Evolutionary conservation across 64 coral and sea anemone species (phyloP), one percentile per base, ranked within the genome.

Genomic region (Porites australiensis): DNA sequence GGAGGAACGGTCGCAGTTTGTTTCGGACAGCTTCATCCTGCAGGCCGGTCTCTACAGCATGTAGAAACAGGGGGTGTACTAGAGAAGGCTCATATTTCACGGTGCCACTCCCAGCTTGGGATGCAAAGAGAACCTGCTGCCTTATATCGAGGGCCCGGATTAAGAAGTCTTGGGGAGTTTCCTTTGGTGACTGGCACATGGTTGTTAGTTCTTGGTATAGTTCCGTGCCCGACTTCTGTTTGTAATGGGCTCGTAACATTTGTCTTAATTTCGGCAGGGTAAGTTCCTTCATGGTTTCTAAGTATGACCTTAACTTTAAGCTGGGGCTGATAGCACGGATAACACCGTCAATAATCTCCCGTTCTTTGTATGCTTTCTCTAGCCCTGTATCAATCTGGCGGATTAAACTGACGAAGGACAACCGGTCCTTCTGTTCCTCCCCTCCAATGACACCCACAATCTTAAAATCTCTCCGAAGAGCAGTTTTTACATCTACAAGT

Each of bases 341-440:
- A 45, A 94, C 74, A 61, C 66, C 86, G 45, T 94, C 92, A 15
- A 94, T 83, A 9, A 94, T 88, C 58, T 89, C 92, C 12, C 11
- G 2, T 71, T 94, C 77, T 43, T 75, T 82, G 66, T 94, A 94
- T 10, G 86, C 92, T 83, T 75, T 79, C 20, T 88, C 87, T 2
- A 88, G 48, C 21, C 92, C 92, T 79, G 75, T 21, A 46, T 94
- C 92, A 50, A 88, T 94, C 46, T 94, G 92, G 21, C 66, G 68
- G 23, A 88, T 58, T 44, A 94, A 69, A 75, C 92, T 94, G 0
- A 84, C 92, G 46, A 87, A 93, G 8, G 92, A 88, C 75, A 93
- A 77, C 58, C 58, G 22, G 74, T 93, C 84, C 63, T 93, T 93
- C 45, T 93, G 50, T 18, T 51, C 43, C 16, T 92, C n/a, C n/a